A percentile compares a stretch with the other conserved stretches of the same genome.
Conservation (phyloP, 1,140 invertebrate genomes). For the Drosophila bifasciata region DNA sequence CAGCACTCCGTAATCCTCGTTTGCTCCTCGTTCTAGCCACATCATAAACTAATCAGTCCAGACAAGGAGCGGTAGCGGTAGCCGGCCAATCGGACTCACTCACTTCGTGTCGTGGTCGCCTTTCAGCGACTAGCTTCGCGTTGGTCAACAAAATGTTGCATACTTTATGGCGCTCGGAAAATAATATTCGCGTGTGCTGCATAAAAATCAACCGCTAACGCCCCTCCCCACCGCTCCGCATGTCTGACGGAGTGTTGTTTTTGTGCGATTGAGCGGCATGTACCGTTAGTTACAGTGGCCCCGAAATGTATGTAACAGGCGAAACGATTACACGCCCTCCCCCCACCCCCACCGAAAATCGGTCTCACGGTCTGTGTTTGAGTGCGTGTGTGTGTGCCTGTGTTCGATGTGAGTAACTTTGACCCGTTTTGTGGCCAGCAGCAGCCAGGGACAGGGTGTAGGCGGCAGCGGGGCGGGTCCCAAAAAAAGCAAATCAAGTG, state of each 20-base stretch:
- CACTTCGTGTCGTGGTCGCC: neutral
- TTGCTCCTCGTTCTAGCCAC: conserved; percentile 14
- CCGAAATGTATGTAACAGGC: conserved; percentile 37
- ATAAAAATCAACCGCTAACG: conserved; percentile 28
- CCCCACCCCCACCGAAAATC: neutral
- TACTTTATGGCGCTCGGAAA: conserved; percentile 50
- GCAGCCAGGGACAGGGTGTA: conserved; percentile 10
- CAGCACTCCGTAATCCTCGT: neutral
- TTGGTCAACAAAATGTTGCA: conserved; percentile 61
- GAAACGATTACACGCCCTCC: conserved; percentile 33
- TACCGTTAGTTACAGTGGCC: conserved; percentile 53
- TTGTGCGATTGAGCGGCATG: conserved; percentile 54
- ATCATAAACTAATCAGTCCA: conserved; percentile 41
- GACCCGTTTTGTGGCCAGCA: conserved; percentile 57
- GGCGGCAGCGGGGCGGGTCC: conserved; percentile 1
- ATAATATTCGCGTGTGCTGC: conserved; percentile 59
- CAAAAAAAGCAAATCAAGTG: conserved; percentile 46
- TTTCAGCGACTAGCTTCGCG: conserved; percentile 9
- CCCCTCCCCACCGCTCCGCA: neutral
- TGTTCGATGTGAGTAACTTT: conserved; percentile 47
- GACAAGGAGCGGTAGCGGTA: conserved; percentile 16
- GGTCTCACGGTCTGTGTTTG: neutral
- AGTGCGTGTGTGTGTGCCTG: too few relatives aligned
- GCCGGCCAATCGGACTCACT: neutral
- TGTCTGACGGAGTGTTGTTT: conserved; percentile 12